phyloP scores from a whole-genome alignment of 2,797 vertebrate genomes.

The Xyrichtys novacula region DNA sequence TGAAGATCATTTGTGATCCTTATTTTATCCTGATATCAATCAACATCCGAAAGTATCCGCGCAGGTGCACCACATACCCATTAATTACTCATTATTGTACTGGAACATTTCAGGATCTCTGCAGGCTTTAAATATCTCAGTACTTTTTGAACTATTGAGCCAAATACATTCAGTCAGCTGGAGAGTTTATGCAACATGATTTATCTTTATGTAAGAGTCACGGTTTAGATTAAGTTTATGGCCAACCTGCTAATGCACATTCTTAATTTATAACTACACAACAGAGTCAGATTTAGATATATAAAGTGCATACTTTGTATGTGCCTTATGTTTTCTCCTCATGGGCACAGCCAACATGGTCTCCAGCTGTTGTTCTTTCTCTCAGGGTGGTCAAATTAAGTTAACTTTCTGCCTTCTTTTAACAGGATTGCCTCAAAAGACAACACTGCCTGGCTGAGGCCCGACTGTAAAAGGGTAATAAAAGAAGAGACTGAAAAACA shows the following conservation, averaged over 20 bases:
- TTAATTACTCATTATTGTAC: neutral
- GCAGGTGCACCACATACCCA: too few relatives aligned
- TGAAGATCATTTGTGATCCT: too few relatives aligned
- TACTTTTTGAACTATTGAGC: too few relatives aligned
- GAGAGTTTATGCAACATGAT: neutral
- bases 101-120: neutral
- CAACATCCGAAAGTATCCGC: neutral
- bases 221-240: neutral
- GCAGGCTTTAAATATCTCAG: neutral
- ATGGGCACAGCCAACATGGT: constrained; percentile 24
- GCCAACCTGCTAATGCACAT: too few relatives aligned
- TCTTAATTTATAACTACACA: neutral
- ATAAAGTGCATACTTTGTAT: neutral
- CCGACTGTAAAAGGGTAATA: constrained; percentile 21
- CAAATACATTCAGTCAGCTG: too few relatives aligned
- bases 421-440: constrained; percentile 42
- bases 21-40: too few relatives aligned
- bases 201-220: neutral
- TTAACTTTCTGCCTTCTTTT: constrained; percentile 39
- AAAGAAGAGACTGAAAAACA: constrained; percentile 49
- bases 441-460: constrained; percentile 10
- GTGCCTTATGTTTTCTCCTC: neutral
- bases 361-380: constrained; percentile 41
- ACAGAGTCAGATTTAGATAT: too few relatives aligned
- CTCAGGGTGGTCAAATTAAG: constrained; percentile 50